Evolutionary conservation across 1,140 invertebrate species (phyloP).

Genomic region (Maconellicoccus hirsutus): DNA sequence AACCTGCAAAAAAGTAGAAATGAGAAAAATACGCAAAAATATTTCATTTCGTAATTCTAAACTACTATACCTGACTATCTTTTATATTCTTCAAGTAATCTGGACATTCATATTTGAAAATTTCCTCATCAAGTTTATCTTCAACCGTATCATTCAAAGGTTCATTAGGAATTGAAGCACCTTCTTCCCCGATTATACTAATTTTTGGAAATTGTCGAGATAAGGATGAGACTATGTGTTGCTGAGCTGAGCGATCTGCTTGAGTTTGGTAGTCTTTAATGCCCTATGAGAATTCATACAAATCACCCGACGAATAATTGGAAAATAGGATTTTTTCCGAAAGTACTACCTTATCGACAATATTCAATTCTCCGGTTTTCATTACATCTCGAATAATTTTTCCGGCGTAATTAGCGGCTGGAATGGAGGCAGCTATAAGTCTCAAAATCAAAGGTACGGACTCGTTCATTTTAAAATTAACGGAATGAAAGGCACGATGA

Average conservation of each 20-base stretch:
- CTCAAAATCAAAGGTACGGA: slow-evolving; percentile 45
- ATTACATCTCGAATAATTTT: slow-evolving; percentile 83
- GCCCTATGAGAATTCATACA: slow-evolving; percentile 13
- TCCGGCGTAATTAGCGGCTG: slow-evolving; percentile 66
- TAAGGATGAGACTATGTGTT: slow-evolving; percentile 80
- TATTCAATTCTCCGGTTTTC: slow-evolving; percentile 73
- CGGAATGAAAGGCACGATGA: not conserved
- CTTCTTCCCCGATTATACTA: slow-evolving; percentile 90
- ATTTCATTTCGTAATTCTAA: not conserved
- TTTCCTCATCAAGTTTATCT: slow-evolving; percentile 49
- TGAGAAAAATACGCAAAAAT: not conserved
- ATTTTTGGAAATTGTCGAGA: slow-evolving; percentile 69
- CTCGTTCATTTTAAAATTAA: not conserved
- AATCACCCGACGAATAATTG: not conserved
- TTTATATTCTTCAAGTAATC: slow-evolving; percentile 47
- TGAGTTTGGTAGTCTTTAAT: slow-evolving; percentile 90
- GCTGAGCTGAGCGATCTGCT: slow-evolving; percentile 87
- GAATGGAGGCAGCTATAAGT: slow-evolving; percentile 61
- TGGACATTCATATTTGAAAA: slow-evolving; percentile 59
- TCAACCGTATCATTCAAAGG: slow-evolving; percentile 48
- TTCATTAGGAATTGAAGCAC: slow-evolving; percentile 35
- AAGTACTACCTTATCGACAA: slow-evolving; percentile 68
- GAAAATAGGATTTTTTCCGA: too few species aligned
- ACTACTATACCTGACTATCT: slow-evolving; percentile 40
- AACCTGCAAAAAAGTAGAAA: slow-evolving; percentile 35